Conservation (phyloP, 2,113 vertebrate species). For the Eudyptes chrysolophus region DNA sequence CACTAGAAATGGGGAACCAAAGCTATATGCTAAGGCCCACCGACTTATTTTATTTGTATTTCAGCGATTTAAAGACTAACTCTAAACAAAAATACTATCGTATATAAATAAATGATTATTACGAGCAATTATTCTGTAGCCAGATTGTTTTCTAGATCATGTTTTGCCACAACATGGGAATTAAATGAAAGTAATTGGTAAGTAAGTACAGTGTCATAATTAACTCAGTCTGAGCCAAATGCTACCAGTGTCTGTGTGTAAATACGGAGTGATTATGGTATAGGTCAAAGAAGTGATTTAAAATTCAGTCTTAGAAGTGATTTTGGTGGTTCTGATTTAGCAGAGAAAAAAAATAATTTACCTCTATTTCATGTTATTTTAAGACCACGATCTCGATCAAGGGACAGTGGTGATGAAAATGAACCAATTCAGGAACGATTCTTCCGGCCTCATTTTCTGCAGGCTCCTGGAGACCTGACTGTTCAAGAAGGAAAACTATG, state of each 20-base stretch:
- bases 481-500: conserved; percentile 96
- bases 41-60: neutral
- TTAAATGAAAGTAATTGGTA: neutral
- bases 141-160: neutral
- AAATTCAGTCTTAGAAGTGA: neutral
- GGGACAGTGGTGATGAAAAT: conserved; percentile 95
- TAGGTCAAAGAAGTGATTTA: neutral
- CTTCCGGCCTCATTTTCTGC: conserved; percentile 98
- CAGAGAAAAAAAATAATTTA: neutral
- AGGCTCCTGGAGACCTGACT: conserved; percentile 95
- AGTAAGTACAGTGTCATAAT: neutral
- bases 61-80: neutral
- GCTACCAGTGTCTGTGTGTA: neutral
- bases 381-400: conserved; percentile 93
- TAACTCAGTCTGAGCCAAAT: neutral
- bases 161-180: neutral
- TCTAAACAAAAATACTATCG: neutral
- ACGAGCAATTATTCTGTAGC: neutral
- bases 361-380: conserved; percentile 36
- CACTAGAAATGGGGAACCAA: neutral
- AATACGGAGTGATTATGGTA: neutral
- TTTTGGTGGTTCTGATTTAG: neutral
- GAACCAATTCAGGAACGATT: conserved; percentile 97
- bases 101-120: neutral
- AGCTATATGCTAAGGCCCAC: neutral